Conservation (phyloP, 2,113 vertebrate species). For the Scolopax mira region DNA sequence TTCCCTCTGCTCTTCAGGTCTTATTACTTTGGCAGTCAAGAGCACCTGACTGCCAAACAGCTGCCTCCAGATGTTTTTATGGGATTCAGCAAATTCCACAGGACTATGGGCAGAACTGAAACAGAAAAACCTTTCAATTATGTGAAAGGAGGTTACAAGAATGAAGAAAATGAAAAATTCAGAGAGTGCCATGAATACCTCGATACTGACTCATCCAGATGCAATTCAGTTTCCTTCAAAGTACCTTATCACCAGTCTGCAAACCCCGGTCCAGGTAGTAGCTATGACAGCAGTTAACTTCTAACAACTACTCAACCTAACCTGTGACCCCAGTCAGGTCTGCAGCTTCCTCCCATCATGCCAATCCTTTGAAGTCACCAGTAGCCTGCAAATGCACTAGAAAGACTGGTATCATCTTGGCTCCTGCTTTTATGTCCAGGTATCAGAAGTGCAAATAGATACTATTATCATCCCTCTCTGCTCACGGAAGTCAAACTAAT, state of each 20-base stretch:
- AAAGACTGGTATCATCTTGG: background rate
- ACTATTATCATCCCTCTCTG: background rate
- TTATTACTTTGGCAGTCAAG: background rate
- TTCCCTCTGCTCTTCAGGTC: background rate
- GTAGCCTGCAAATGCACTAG: background rate
- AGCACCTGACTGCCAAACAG: background rate
- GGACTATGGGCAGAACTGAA: background rate
- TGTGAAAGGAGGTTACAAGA: background rate
- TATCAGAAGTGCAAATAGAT: background rate
- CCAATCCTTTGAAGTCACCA: background rate
- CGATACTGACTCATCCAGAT: background rate
- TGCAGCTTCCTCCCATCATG: background rate
- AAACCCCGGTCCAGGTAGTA: background rate
- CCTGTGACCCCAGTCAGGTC: rapidly evolving
- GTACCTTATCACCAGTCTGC: background rate
- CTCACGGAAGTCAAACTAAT: background rate
- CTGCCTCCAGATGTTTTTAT: background rate
- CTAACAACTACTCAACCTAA: background rate
- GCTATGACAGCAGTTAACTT: background rate
- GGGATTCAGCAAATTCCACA: background rate
- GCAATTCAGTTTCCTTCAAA: background rate
- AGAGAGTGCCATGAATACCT: background rate
- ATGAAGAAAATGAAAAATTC: background rate
- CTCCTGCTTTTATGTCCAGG: background rate
- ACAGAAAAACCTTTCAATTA: background rate